These are phyloP conservation scores for Hypselothyrea guttata DNA, from an alignment of 2,888 invertebrate genomes.

Conservation along the genomic window DNA sequence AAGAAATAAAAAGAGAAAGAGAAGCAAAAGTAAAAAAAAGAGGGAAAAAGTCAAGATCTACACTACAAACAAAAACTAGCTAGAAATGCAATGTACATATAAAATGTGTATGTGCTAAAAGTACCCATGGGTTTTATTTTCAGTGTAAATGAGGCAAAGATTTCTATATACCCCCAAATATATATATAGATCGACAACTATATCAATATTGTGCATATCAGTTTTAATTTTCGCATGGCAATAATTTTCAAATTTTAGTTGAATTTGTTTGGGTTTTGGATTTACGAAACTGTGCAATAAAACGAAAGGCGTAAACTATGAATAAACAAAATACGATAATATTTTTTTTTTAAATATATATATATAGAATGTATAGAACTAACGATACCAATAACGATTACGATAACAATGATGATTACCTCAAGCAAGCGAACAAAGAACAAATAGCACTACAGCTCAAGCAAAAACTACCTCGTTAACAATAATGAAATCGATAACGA, in stretches of 20 bases:
- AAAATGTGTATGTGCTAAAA: slow-evolving; percentile 43
- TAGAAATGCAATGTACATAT: slow-evolving; percentile 50
- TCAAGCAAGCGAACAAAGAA: slow-evolving; percentile 23
- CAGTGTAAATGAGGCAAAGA: neutral
- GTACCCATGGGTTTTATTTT: slow-evolving; percentile 4
- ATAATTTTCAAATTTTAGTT: slow-evolving; percentile 76
- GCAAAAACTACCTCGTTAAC: slow-evolving; percentile 68
- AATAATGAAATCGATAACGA: slow-evolving; percentile 37
- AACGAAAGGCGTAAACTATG: slow-evolving; percentile 19
- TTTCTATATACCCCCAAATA: slow-evolving; percentile 28
- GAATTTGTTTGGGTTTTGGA: slow-evolving; percentile 44
- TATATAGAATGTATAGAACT: slow-evolving; percentile 30
- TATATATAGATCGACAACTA: slow-evolving; percentile 23
- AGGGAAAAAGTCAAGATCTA: neutral
- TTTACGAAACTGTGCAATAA: slow-evolving; percentile 59
- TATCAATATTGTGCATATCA: slow-evolving; percentile 73
- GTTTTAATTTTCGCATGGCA: slow-evolving; percentile 52
- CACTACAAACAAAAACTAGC: slow-evolving; percentile 20
- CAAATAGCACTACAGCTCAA: slow-evolving; percentile 49
- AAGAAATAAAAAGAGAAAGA: neutral
- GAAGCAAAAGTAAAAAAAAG: neutral
- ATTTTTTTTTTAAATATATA: slow-evolving; percentile 32
- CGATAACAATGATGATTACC: slow-evolving; percentile 35
- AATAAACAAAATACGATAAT: slow-evolving; percentile 32
- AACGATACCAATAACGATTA: slow-evolving; percentile 33